phyloP scores from a whole-genome alignment of 2,888 invertebrate species.

The Apodemia zela region DNA sequence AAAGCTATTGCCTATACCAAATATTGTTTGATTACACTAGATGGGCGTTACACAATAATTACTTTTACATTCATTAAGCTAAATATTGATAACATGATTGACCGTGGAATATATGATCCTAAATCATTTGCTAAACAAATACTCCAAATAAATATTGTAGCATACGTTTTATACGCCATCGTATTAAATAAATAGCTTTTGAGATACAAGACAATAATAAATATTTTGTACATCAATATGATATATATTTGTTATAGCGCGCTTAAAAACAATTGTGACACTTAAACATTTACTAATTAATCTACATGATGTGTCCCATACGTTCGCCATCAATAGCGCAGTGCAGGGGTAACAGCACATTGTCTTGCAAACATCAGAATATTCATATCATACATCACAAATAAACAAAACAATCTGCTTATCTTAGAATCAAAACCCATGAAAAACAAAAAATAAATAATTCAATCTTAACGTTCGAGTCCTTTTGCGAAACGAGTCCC shows the following conservation, averaged over 20 bases:
- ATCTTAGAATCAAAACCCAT: too few relatives aligned
- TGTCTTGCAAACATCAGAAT: constrained; percentile 37
- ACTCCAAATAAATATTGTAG: neutral
- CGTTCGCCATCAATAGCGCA: constrained; percentile 41
- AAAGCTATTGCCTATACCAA: neutral
- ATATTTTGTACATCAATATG: neutral
- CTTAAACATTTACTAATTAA: constrained; percentile 29
- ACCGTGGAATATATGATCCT: neutral
- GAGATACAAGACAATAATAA: constrained; percentile 1
- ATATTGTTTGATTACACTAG: constrained; percentile 24
- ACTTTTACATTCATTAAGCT: constrained; percentile 30
- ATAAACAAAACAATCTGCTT: neutral
- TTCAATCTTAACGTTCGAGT: neutral
- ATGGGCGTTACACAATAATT: constrained; percentile 22
- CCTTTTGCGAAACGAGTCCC: neutral
- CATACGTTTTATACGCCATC: neutral
- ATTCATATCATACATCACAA: constrained; percentile 19
- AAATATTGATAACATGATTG: constrained; percentile 9
- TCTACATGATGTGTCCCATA: constrained; percentile 43
- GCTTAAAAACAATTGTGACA: neutral
- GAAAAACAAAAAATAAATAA: neutral
- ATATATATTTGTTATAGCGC: neutral
- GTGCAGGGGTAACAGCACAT: constrained; percentile 38
- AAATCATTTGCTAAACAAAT: neutral
- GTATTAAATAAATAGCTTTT: neutral